These are phyloP conservation scores for Sepioteuthis lessoniana DNA, from an alignment of 2,888 invertebrate genomes.

Conservation along the genomic window DNA sequence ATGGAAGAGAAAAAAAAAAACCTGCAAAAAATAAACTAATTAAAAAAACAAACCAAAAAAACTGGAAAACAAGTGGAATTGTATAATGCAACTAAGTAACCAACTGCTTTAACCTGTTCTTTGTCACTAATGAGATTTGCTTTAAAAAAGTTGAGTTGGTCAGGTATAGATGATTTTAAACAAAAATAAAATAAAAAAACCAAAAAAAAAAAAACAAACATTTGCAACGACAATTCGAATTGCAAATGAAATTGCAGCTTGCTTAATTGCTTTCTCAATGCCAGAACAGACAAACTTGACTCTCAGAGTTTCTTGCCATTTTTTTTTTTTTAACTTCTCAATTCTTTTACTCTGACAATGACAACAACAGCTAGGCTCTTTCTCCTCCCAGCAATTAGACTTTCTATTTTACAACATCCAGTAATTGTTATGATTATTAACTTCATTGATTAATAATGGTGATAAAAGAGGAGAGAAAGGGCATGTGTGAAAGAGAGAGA, in stretches of 20 bases:
- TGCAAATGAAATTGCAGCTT: constrained; percentile 18
- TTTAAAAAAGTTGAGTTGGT: constrained; percentile 5
- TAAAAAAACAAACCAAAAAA: too few relatives aligned
- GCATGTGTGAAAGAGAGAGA: background rate
- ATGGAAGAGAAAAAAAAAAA: background rate
- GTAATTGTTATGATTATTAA: background rate
- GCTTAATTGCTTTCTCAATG: constrained; percentile 33
- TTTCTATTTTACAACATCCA: background rate
- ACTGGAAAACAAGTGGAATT: background rate
- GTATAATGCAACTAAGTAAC: constrained; percentile 18
- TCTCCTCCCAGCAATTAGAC: constrained; percentile 33
- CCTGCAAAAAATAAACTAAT: too few relatives aligned
- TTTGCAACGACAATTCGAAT: background rate
- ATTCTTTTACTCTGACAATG: background rate
- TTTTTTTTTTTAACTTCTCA: background rate
- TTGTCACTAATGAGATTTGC: background rate
- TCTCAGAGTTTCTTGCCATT: background rate
- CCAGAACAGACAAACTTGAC: constrained; percentile 1
- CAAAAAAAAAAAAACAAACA: too few relatives aligned
- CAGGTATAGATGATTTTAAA: background rate
- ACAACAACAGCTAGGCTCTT: background rate
- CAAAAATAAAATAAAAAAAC: too few relatives aligned
- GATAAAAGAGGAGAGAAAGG: background rate
- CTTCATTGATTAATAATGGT: background rate
- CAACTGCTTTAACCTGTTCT: constrained; percentile 33